Percentiles rank a stretch among this genome's conserved stretches.
Evolutionary conservation across 2,888 invertebrate species (phyloP).

Genomic region (Boloria selene): DNA sequence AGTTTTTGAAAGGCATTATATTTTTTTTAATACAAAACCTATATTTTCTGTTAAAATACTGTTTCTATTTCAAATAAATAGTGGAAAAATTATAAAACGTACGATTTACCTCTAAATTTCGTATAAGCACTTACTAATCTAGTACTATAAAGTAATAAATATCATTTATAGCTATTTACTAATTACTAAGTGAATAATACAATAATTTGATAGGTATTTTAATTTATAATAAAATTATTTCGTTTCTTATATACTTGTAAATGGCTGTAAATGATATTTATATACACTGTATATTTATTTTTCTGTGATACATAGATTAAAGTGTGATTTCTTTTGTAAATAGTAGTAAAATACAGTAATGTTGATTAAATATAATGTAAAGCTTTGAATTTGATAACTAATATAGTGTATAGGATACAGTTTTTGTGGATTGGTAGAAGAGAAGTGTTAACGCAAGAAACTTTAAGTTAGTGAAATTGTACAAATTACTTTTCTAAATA

Average conservation of each 20-base stretch:
- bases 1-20: slow-evolving; percentile 7
- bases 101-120: slow-evolving; percentile 23
- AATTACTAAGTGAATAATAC: neutral
- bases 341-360: slow-evolving; percentile 44
- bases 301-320: slow-evolving; percentile 81
- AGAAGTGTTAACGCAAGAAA: slow-evolving; percentile 40
- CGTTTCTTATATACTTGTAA: slow-evolving; percentile 15
- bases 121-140: slow-evolving; percentile 34
- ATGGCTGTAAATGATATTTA: slow-evolving; percentile 34
- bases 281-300: slow-evolving; percentile 66
- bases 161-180: slow-evolving; percentile 31
- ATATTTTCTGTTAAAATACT: neutral
- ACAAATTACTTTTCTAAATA: slow-evolving; percentile 81
- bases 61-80: slow-evolving; percentile 10
- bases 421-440: slow-evolving; percentile 61
- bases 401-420: slow-evolving; percentile 49
- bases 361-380: slow-evolving; percentile 52
- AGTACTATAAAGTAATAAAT: slow-evolving; percentile 30
- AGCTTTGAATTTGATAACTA: slow-evolving; percentile 67
- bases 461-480: slow-evolving; percentile 73
- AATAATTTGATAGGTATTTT: neutral
- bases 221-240: slow-evolving; percentile 6
- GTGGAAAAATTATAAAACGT: slow-evolving; percentile 8
- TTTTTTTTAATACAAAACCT: neutral
- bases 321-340: slow-evolving; percentile 67